phyloP scores from a whole-genome alignment of 23 tunicate genomes.

The Halocynthia roretzi region DNA sequence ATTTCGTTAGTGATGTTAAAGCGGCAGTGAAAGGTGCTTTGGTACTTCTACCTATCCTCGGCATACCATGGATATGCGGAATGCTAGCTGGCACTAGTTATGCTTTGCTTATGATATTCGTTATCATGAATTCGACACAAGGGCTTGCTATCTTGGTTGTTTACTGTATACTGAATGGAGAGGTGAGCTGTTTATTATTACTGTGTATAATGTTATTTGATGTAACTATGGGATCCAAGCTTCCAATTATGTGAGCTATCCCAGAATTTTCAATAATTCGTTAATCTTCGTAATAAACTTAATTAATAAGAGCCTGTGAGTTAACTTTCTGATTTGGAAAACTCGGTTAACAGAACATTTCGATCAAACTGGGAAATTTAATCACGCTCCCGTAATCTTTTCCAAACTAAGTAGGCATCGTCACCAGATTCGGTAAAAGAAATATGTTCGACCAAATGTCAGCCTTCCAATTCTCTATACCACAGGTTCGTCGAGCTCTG shows the following conservation, averaged over 20 bases:
- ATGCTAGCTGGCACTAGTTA: slow-evolving; percentile 40
- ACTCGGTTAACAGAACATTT: neutral
- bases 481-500: slow-evolving; percentile 59
- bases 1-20: slow-evolving; percentile 47
- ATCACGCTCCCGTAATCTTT: too few relatives aligned
- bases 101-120: slow-evolving; percentile 42
- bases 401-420: too few relatives aligned
- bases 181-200: slow-evolving; percentile 29
- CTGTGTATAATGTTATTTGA: neutral
- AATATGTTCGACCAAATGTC: neutral
- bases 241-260: neutral
- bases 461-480: neutral
- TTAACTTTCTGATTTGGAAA: neutral
- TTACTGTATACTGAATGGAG: slow-evolving; percentile 68
- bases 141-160: slow-evolving; percentile 73
- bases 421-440: too few relatives aligned
- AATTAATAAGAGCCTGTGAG: neutral
- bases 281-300: neutral
- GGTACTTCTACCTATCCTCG: slow-evolving; percentile 71
- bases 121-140: slow-evolving; percentile 61
- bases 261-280: neutral
- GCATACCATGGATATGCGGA: slow-evolving; percentile 83
- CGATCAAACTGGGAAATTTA: too few relatives aligned
- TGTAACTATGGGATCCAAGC: neutral
- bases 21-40: slow-evolving; percentile 79